A percentile compares a stretch with the other conserved stretches of the same genome.
These are phyloP conservation scores for Drosophila novamexicana DNA, from an alignment of 1,140 invertebrate species.

Conservation along the genomic window DNA sequence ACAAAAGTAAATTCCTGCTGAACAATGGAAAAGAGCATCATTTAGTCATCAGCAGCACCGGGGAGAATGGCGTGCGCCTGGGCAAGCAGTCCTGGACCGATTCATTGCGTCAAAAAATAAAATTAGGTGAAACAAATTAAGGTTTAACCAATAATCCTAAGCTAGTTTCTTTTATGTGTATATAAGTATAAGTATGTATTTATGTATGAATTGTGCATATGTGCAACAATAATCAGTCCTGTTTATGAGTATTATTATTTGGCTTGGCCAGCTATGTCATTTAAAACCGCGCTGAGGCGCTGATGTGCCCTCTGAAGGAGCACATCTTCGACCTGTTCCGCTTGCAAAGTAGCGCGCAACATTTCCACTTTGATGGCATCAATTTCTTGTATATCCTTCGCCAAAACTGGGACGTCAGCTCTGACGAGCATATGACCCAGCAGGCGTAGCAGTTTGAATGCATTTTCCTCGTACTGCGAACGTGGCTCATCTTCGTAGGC, in stretches of 20 bases:
- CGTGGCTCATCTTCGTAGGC: conserved; percentile 61
- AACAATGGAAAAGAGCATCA: conserved; percentile 41
- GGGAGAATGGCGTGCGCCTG: conserved; percentile 61
- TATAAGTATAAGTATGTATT: conserved; percentile 22
- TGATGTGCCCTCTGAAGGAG: conserved; percentile 62
- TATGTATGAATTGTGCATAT: conserved; percentile 63
- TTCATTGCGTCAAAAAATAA: conserved; percentile 52
- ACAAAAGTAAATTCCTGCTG: conserved; percentile 52
- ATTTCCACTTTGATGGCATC: conserved; percentile 40
- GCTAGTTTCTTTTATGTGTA: conserved; percentile 9
- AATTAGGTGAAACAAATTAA: conserved; percentile 14
- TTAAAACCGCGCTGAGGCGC: conserved; percentile 39
- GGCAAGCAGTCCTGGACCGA: conserved; percentile 80
- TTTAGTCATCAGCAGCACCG: conserved; percentile 40
- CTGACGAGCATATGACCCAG: conserved; percentile 52
- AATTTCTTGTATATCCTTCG: conserved; percentile 51
- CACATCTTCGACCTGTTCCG: conserved; percentile 57
- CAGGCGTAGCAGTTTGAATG: conserved; percentile 60
- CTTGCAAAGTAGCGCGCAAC: conserved; percentile 43
- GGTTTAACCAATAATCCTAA: background rate
- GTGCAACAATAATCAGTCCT: conserved; percentile 73
- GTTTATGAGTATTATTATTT: conserved; percentile 56
- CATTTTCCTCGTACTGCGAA: conserved; percentile 67
- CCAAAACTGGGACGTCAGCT: conserved; percentile 18
- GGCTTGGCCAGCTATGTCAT: conserved; percentile 67